Percentiles rank a stretch among this genome's conserved stretches.
Conservation (phyloP, 2,888 invertebrate species). For the Enchytraeus crypticus region DNA sequence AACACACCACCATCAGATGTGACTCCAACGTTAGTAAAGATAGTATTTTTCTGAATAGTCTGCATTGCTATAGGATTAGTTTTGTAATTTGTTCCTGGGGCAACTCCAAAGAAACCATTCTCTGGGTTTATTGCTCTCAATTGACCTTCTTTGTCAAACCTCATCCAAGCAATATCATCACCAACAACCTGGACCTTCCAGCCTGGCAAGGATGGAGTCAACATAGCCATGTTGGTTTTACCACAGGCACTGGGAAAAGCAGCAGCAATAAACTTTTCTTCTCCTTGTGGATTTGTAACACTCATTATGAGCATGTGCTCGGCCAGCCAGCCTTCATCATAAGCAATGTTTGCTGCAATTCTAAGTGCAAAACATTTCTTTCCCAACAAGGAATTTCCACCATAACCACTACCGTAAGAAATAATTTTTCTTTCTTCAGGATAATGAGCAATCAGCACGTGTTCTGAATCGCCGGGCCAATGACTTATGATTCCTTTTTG, state of each 20-base stretch:
- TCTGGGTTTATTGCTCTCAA: slow-evolving; percentile 35
- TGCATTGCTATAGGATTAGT: slow-evolving; percentile 34
- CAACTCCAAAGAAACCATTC: slow-evolving; percentile 35
- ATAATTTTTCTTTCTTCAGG: slow-evolving; percentile 30
- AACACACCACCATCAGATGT: slow-evolving; percentile 31
- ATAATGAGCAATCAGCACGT: slow-evolving; percentile 28
- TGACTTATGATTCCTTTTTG: slow-evolving; percentile 24
- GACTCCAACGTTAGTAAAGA: slow-evolving; percentile 34
- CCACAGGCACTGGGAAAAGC: slow-evolving; percentile 35
- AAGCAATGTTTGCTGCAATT: slow-evolving; percentile 30
- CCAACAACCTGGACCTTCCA: slow-evolving; percentile 30
- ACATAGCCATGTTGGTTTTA: slow-evolving; percentile 35
- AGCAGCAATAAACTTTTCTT: slow-evolving; percentile 32
- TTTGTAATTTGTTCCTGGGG: slow-evolving; percentile 29
- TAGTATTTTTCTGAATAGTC: slow-evolving; percentile 28
- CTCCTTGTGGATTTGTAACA: slow-evolving; percentile 31
- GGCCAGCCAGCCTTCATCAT: slow-evolving; percentile 34
- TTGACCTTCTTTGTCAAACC: slow-evolving; percentile 31
- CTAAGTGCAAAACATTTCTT: slow-evolving; percentile 36
- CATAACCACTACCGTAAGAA: slow-evolving; percentile 34
- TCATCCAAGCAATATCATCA: slow-evolving; percentile 37
- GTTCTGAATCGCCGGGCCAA: slow-evolving; percentile 35
- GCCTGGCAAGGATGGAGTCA: slow-evolving; percentile 31
- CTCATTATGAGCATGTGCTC: slow-evolving; percentile 37
- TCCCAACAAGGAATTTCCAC: slow-evolving; percentile 35